Evolutionary conservation across 2,113 vertebrate species (phyloP), one percentile per base, ranked within the genome.

Genomic region (Pimephales promelas): DNA sequence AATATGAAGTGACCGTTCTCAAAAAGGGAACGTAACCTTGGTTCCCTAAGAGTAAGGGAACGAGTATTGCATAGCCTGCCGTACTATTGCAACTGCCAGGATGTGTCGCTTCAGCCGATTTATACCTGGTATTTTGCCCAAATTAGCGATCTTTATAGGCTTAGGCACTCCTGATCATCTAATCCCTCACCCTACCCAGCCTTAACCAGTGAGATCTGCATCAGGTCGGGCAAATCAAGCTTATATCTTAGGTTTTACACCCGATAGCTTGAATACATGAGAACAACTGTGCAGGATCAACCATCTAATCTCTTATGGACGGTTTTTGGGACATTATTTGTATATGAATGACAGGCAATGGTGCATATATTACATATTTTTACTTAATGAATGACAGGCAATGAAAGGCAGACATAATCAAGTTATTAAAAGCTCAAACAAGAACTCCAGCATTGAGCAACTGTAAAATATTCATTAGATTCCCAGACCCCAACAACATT

Each of bases 341-440:
- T 70, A 70, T 71, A 71, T 59, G n/a, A 59, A 59, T 4, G n/a
- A 59, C 20, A 71, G 68, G 22, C 45, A 28, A 20, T 26, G 8
- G 16, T 73, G 18, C 4, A 71, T 71, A 43, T 6, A 71, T 18
- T 10, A 36, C 4, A 26, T 16, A 4, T 26, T 49, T 73, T 73
- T 49, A 8, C 11, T 72, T 72, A 6, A 18, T 10, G 24, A 73
- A 73, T 18, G n/a, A 49, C 24, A 10, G 3, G 7, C 24, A 74
- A 54, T 54, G 52, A 20, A 74, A 49, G n/a, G n/a, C n/a, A 72
- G n/a, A 47, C 40, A 40, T 20, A 31, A 52, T 52, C 8, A 28
- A 74, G 26, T 74, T 10, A 47, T 74, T 74, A 74, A 74, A 74
- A 74, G 7, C 47, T 52, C 72, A 74, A 49, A 73, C 71, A 5